phyloP scores from a whole-genome alignment of 2,113 vertebrate genomes.

The Gobio gobio region DNA sequence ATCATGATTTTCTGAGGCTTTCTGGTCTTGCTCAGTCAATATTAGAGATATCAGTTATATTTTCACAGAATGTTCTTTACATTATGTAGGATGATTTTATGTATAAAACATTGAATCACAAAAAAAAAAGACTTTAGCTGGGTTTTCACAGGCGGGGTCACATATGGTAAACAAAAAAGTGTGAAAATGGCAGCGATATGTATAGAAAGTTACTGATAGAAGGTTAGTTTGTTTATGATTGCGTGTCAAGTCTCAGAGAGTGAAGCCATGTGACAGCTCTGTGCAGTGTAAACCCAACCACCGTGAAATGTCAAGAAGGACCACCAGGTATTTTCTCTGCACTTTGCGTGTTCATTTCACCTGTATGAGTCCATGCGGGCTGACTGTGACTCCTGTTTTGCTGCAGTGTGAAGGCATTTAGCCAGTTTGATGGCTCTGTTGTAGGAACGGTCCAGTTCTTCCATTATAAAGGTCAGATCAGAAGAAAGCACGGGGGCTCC shows the following conservation, averaged over 20 bases:
- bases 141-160: too few species aligned
- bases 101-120: too few species aligned
- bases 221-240: neutral
- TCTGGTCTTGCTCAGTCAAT: too few species aligned
- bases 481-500: slow-evolving; percentile 87
- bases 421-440: slow-evolving; percentile 90
- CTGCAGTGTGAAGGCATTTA: slow-evolving; percentile 69
- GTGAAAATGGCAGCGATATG: neutral
- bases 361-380: slow-evolving; percentile 40
- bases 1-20: too few species aligned
- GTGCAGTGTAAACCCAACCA: neutral
- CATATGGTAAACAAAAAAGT: neutral
- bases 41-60: too few species aligned
- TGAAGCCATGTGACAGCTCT: neutral
- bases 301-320: neutral
- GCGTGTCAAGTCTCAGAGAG: neutral
- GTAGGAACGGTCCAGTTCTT: slow-evolving; percentile 92
- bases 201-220: neutral
- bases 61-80: too few species aligned
- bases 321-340: neutral
- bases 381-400: slow-evolving; percentile 59
- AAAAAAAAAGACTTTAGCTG: too few species aligned
- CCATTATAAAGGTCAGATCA: slow-evolving; percentile 93
- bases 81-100: too few species aligned
- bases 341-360: slow-evolving; percentile 43